Base-by-base conservation (phyloP, 92 coral and sea anemone species). In the Zoanthus sansibaricus region DNA sequence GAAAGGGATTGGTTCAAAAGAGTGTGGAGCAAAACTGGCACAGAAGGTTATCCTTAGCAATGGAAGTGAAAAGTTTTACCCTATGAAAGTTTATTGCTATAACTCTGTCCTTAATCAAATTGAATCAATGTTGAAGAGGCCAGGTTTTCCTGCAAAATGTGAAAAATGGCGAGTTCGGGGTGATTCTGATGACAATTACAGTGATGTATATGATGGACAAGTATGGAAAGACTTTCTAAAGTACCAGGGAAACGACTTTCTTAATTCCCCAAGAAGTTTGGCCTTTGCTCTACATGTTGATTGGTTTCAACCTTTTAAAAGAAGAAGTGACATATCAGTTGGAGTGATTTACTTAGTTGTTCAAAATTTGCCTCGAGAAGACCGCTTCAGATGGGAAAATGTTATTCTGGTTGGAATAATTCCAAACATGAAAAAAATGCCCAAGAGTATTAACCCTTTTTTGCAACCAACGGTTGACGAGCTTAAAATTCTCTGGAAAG, bases 1-100 rank as follows among this genome's bases (percentile, higher is more conserved):
- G 55, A 84, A 84, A 75, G 92, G 92, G 18, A 67, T 67, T 32
- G 58, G 76, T 44, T 75, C 92, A 76, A 88, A 44, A 45, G 87
- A 88, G 62, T 89, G 92, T 77, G 92, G 89, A 20, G 68, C 86
- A 18, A 68, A 37, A 66, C 73, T 89, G 78, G 92, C 86, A 21
- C 45, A 83, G 55, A 83, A 59, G 68, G 92, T 89, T 14, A 64
- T 89, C 16, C 47, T 89, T 17, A 69, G 64, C 14, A 67, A 42
- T 74, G 91, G 91, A 37, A 88, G 69, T 33, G 87, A 88, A 61
- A 51, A 44, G 14, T 82, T 80, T 18, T 89, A 89, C 47, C 89
- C 92, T 10, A 64, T 76, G 4, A 89, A 89, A 69, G 71, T 76
- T n/a, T 87, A 87, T 48, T 89, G 92, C 30, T 76, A n/a, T n/a